phyloP scores from a whole-genome alignment of 2,113 vertebrate species.

The Actenoides hombroni region DNA sequence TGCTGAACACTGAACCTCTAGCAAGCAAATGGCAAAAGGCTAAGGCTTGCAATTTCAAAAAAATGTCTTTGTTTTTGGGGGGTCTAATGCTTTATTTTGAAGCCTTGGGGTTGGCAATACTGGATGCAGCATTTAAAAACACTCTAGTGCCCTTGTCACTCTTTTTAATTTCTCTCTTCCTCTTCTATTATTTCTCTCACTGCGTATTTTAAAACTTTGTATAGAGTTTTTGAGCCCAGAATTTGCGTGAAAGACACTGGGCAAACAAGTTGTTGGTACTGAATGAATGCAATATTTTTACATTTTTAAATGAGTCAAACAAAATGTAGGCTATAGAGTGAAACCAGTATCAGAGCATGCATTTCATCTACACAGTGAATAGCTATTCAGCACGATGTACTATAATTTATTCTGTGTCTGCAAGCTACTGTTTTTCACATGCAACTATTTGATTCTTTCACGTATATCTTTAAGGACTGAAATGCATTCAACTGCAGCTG shows the following conservation, averaged over 20 bases:
- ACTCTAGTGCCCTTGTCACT: conserved; percentile 20
- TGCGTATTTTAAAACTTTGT: conserved; percentile 38
- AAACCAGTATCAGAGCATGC: background rate
- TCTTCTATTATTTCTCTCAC: conserved; percentile 55
- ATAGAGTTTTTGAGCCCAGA: conserved; percentile 5
- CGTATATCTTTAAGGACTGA: background rate
- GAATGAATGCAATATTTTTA: conserved; percentile 42
- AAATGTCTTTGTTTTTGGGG: background rate
- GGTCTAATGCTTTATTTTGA: background rate
- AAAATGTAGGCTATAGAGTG: background rate
- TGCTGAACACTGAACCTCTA: background rate
- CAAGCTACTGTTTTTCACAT: background rate
- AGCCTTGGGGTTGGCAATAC: conserved; percentile 1
- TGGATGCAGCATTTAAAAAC: conserved; percentile 52
- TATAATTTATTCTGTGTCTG: conserved; percentile 1
- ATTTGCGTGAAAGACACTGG: conserved; percentile 10
- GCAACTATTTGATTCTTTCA: background rate
- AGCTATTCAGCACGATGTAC: background rate
- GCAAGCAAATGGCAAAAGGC: background rate
- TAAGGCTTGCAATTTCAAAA: background rate
- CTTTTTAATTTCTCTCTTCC: conserved; percentile 63
- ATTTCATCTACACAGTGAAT: conserved; percentile 6
- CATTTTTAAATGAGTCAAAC: background rate
- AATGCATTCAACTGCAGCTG: background rate
- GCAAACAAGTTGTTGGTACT: conserved; percentile 24